Evolutionary conservation across 1,140 invertebrate species (phyloP).

Genomic region (Scylla paramamosain): DNA sequence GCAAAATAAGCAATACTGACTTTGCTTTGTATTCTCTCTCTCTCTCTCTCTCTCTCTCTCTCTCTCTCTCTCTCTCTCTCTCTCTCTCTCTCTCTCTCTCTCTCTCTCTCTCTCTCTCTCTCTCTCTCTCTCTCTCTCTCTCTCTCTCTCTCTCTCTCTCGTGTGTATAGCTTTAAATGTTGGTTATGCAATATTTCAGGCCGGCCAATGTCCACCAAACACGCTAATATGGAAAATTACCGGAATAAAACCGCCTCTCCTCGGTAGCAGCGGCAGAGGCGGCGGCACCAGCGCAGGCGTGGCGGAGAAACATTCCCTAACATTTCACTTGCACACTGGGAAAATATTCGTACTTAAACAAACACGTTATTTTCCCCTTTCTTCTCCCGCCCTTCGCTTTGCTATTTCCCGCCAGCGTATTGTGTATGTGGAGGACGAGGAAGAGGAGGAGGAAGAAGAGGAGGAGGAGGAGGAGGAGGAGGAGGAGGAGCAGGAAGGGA

Average conservation of each 20-base stretch:
- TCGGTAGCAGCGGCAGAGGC: background rate
- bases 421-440: background rate
- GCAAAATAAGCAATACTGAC: background rate
- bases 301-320: background rate
- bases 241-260: background rate
- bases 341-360: background rate
- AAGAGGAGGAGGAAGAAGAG: background rate
- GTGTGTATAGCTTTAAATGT: background rate
- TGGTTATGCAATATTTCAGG: background rate
- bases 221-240: background rate
- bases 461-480: no score
- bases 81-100: background rate
- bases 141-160: no score
- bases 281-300: no score
- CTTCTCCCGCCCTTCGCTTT: background rate
- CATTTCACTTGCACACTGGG: background rate
- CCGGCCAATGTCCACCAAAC: background rate
- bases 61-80: conserved; percentile 3
- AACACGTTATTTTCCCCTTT: no score
- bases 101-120: background rate
- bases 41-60: conserved; percentile 1
- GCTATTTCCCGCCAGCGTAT: background rate
- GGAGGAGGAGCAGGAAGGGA: background rate
- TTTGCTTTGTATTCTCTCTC: background rate
- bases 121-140: no score